Percentiles rank a stretch among this genome's conserved stretches.
Evolutionary conservation across 64 coral and sea anemone species (phyloP).

Genomic region (Platygyra sinensis): DNA sequence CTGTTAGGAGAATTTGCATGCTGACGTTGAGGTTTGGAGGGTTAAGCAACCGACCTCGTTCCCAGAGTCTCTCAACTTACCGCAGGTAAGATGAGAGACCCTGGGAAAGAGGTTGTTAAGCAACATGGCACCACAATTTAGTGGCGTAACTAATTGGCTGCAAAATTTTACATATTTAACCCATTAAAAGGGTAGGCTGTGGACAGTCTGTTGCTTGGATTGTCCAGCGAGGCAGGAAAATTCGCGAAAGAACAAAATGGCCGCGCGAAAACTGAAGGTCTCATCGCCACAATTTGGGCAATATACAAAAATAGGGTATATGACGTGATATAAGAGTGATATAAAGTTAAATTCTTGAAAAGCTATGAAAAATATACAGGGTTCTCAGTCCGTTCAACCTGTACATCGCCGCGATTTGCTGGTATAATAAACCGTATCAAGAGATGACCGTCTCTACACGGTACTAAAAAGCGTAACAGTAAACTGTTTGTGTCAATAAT

Average conservation of each 20-base stretch:
- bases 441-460: neutral
- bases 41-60: too few species aligned
- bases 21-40: too few species aligned
- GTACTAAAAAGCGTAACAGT: neutral
- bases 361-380: neutral
- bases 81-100: too few species aligned
- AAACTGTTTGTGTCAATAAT: neutral
- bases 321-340: neutral
- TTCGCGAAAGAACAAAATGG: neutral
- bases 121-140: too few species aligned
- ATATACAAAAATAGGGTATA: conserved; percentile 1
- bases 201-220: too few species aligned
- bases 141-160: too few species aligned
- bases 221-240: neutral
- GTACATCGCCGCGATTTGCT: neutral
- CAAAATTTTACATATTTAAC: too few species aligned
- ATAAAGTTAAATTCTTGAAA: neutral
- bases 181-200: too few species aligned
- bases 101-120: too few species aligned
- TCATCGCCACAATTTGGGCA: neutral
- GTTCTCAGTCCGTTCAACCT: neutral
- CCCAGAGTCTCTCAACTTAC: too few species aligned
- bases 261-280: neutral
- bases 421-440: neutral
- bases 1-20: too few species aligned